Evolutionary conservation across 2,113 vertebrate species (phyloP).

Genomic region (Centropus bengalensis): DNA sequence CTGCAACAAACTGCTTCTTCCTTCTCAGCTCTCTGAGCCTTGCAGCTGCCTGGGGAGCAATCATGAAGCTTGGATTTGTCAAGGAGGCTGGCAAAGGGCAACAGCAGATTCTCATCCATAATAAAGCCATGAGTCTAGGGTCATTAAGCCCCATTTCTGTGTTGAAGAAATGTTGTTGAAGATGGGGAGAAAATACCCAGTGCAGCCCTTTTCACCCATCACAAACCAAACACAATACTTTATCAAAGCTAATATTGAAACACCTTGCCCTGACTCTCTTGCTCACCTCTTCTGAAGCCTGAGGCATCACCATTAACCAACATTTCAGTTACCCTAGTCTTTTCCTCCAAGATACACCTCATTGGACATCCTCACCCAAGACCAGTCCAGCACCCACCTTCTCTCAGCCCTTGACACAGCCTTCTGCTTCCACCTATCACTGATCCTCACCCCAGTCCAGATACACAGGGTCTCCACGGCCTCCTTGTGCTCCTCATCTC

Average conservation of each 20-base stretch:
- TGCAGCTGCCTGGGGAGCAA: not conserved
- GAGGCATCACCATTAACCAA: not conserved
- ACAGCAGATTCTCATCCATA: not conserved
- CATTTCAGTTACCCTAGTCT: not conserved
- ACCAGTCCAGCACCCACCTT: not conserved
- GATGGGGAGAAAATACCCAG: not conserved
- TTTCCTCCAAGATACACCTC: not conserved
- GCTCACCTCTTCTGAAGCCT: not conserved
- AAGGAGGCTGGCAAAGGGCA: not conserved
- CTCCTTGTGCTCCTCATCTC: not conserved
- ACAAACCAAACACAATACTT: not conserved
- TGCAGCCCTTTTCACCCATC: not conserved
- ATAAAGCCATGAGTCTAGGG: not conserved
- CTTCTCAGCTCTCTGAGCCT: not conserved
- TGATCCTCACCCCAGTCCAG: not conserved
- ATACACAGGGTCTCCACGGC: not conserved
- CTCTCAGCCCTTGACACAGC: not conserved
- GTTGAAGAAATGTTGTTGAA: not conserved
- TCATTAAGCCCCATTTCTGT: not conserved
- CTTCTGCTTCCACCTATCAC: not conserved
- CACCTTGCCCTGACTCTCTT: not conserved
- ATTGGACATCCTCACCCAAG: not conserved
- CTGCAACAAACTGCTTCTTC: conserved; percentile 15
- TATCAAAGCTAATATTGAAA: not conserved
- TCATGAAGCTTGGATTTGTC: not conserved